These are phyloP conservation scores for Trogon surrucura DNA, from an alignment of 2,113 vertebrate species.

Conservation along the genomic window DNA sequence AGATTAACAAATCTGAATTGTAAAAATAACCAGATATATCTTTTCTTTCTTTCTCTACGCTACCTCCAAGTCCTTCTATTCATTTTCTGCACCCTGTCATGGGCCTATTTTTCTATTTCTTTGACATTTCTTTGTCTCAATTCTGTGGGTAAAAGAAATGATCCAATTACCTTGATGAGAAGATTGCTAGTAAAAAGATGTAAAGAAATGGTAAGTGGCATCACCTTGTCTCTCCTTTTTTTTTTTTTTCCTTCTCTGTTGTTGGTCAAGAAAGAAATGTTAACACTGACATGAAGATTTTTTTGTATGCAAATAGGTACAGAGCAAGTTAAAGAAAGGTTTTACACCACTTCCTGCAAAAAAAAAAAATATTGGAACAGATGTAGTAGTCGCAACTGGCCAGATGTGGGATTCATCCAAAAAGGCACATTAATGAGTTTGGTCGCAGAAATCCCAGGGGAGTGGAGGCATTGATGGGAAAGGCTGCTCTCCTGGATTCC, in stretches of 20 bases:
- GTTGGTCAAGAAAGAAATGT: background rate
- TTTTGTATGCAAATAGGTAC: background rate
- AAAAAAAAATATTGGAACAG: background rate
- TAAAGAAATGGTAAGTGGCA: background rate
- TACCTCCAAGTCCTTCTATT: background rate
- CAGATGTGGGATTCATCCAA: background rate
- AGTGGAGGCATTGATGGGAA: background rate
- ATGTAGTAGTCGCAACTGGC: background rate
- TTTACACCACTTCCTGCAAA: background rate
- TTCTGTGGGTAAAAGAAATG: background rate
- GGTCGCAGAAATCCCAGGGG: background rate
- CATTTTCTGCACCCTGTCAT: background rate
- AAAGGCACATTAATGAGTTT: background rate
- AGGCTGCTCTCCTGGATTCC: background rate
- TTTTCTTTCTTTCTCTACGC: background rate
- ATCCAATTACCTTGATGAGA: background rate
- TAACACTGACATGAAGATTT: background rate
- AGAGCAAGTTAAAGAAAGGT: background rate
- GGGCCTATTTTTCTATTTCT: slow-evolving; percentile 11
- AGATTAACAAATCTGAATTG: background rate
- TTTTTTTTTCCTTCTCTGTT: fast-evolving
- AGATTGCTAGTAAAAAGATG: background rate
- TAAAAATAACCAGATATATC: slow-evolving; percentile 20
- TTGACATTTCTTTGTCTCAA: background rate
- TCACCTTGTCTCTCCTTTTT: background rate